phyloP scores from a whole-genome alignment of 2,797 vertebrate species.

The Acanthurus lineatus region DNA sequence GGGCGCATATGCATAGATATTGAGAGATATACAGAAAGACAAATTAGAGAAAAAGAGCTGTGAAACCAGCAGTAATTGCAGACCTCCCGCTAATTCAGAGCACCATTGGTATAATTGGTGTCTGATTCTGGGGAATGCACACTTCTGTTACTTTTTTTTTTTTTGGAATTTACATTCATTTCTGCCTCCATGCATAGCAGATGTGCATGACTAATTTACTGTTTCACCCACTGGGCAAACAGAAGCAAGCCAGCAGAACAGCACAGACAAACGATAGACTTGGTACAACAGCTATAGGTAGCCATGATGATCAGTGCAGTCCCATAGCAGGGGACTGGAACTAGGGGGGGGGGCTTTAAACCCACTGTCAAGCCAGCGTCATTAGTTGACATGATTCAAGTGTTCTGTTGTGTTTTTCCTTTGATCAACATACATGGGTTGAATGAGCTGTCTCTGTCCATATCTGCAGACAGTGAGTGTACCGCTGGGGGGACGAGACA shows the following conservation, averaged over 20 bases:
- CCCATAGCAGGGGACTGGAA: not conserved
- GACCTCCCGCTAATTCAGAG: conserved; percentile 8
- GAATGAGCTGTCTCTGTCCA: conserved; percentile 18
- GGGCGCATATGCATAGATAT: not conserved
- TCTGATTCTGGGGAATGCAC: not conserved
- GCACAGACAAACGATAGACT: not conserved
- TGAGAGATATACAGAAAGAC: not conserved
- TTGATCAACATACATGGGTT: conserved; percentile 26
- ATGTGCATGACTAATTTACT: conserved; percentile 19
- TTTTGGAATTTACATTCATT: conserved; percentile 1
- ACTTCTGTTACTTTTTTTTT: not conserved
- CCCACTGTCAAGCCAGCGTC: conserved; percentile 28
- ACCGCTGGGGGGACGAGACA: conserved; percentile 12
- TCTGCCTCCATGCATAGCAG: conserved; percentile 2
- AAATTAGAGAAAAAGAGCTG: not conserved
- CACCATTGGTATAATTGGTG: not conserved
- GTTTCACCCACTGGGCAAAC: conserved; percentile 6
- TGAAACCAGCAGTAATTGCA: not conserved
- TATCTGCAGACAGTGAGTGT: conserved; percentile 26
- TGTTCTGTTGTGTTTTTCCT: conserved; percentile 29
- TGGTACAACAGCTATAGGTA: conserved; percentile 4
- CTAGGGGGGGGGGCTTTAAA: conserved; percentile 15
- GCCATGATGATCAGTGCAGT: conserved; percentile 5
- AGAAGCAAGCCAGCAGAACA: conserved; percentile 19
- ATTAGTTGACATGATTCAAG: conserved; percentile 43